phyloP scores from a whole-genome alignment of 2,113 vertebrate species.

The Micromys minutus region DNA sequence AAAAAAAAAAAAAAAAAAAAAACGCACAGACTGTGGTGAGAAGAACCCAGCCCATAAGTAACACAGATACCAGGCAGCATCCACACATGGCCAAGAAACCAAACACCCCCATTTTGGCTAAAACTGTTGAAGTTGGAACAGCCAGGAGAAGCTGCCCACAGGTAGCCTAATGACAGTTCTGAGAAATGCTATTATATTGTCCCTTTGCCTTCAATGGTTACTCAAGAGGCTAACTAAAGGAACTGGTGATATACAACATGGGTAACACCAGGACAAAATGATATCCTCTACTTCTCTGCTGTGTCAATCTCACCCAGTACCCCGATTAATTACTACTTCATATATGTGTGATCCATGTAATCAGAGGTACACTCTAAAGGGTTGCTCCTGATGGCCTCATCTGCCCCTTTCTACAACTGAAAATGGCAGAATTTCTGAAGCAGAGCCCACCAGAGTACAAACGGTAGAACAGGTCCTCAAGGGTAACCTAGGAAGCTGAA shows the following conservation, averaged over 20 bases:
- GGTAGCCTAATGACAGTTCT: not conserved
- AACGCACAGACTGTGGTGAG: not conserved
- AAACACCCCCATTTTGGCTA: not conserved
- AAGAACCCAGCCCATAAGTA: not conserved
- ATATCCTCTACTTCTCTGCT: not conserved
- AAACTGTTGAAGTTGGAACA: not conserved
- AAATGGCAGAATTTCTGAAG: conserved; percentile 9
- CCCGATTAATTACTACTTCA: not conserved
- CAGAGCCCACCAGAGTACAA: not conserved
- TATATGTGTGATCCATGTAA: not conserved
- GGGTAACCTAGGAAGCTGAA: not conserved
- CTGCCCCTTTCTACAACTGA: not conserved
- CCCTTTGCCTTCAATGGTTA: not conserved
- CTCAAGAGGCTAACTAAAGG: conserved; percentile 30
- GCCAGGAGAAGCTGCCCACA: not conserved
- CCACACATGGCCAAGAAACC: not conserved
- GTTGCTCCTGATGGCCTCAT: not conserved
- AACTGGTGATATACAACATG: not conserved
- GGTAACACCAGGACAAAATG: not conserved
- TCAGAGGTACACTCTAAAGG: not conserved
- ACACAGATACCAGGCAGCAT: not conserved
- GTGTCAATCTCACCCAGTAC: not conserved
- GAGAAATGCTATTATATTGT: not conserved
- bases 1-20: not conserved
- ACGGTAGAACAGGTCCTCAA: not conserved